Conservation (phyloP, 2,888 invertebrate genomes). For the Eumacrocentrus americanus region DNA sequence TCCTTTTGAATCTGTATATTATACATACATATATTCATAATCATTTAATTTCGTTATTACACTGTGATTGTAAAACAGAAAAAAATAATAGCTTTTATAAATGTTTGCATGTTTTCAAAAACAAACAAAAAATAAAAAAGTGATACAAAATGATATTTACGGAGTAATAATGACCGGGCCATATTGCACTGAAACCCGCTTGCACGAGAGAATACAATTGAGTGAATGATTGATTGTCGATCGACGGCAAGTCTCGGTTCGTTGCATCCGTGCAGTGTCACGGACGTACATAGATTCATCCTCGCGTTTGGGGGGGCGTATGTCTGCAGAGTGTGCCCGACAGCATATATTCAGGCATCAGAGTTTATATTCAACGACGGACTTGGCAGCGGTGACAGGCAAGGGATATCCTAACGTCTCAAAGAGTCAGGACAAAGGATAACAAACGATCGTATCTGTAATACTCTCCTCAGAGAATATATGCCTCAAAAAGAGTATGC, state of each 20-base stretch:
- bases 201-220: not conserved
- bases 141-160: not conserved
- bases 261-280: not conserved
- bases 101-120: too few species aligned
- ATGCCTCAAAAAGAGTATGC: too few species aligned
- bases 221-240: slow-evolving; percentile 11
- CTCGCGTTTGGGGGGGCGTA: not conserved
- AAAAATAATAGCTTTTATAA: too few species aligned
- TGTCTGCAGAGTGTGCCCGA: not conserved
- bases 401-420: not conserved
- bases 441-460: not conserved
- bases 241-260: not conserved
- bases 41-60: too few species aligned
- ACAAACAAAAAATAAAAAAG: not conserved
- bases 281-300: not conserved
- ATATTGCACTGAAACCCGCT: not conserved
- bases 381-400: not conserved
- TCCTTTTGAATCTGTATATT: too few species aligned
- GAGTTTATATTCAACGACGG: not conserved
- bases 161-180: not conserved
- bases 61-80: too few species aligned
- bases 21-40: not conserved
- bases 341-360: not conserved
- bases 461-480: too few species aligned
- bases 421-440: not conserved